Percentiles rank a stretch among this genome's conserved stretches.
These are phyloP conservation scores for Chloropsis hardwickii DNA, from an alignment of 2,113 vertebrate species.

Conservation along the genomic window DNA sequence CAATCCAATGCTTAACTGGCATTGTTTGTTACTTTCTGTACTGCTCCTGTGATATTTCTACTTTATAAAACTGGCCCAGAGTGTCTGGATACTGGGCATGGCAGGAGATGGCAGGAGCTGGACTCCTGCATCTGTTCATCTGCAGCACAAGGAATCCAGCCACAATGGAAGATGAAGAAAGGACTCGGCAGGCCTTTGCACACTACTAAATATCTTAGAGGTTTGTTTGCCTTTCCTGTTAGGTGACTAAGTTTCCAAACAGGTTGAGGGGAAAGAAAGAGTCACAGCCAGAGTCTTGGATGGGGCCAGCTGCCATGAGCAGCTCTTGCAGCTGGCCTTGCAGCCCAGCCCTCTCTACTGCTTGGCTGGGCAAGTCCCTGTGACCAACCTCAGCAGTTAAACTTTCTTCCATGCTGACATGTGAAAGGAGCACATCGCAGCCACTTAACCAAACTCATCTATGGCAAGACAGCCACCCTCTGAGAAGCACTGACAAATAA, in stretches of 20 bases:
- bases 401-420: neutral
- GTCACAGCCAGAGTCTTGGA: neutral
- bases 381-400: neutral
- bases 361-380: neutral
- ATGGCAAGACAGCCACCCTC: neutral
- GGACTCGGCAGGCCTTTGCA: neutral
- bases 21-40: neutral
- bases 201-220: neutral
- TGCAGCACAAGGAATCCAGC: neutral
- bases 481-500: neutral
- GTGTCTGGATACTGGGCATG: neutral
- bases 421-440: neutral
- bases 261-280: neutral
- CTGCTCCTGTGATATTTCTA: fast-evolving
- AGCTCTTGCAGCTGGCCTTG: neutral
- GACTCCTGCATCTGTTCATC: neutral
- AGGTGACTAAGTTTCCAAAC: neutral
- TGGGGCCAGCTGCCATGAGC: fast-evolving
- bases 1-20: neutral
- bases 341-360: neutral
- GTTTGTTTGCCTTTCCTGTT: neutral
- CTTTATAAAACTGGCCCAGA: neutral
- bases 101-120: neutral
- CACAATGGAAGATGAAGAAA: neutral
- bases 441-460: neutral